These are phyloP conservation scores for Tetranychus truncatus DNA, from an alignment of 2,888 invertebrate species.

Conservation along the genomic window DNA sequence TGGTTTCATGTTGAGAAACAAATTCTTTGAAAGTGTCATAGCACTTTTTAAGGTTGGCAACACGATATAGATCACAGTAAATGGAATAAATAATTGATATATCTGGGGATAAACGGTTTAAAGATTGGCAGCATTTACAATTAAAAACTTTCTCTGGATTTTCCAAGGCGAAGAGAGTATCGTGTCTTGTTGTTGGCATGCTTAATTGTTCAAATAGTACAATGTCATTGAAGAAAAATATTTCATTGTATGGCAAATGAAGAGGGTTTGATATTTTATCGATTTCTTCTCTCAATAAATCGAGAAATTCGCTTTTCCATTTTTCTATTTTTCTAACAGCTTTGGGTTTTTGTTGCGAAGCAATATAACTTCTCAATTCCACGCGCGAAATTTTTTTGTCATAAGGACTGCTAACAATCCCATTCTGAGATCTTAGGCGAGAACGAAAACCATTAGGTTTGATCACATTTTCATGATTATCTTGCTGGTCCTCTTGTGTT, in stretches of 20 bases:
- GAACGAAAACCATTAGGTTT: too few relatives aligned
- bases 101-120: not conserved
- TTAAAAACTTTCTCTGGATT: not conserved
- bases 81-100: not conserved
- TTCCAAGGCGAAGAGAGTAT: not conserved
- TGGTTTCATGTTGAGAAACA: not conserved
- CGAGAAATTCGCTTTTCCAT: not conserved
- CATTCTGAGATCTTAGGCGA: too few relatives aligned
- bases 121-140: not conserved
- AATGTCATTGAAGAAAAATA: not conserved
- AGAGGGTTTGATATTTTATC: not conserved
- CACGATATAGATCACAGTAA: not conserved
- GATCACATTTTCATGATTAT: too few relatives aligned
- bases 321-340: not conserved
- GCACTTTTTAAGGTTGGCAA: not conserved
- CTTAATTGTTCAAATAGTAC: not conserved
- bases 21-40: slow-evolving; percentile 2
- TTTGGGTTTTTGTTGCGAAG: not conserved
- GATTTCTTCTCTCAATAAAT: not conserved
- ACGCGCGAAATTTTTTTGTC: too few relatives aligned
- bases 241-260: not conserved
- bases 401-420: too few relatives aligned
- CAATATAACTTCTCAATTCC: not conserved
- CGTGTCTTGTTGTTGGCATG: not conserved
- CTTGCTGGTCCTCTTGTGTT: not conserved